Conservation (phyloP, 2,113 vertebrate genomes). For the Phoxinus phoxinus region DNA sequence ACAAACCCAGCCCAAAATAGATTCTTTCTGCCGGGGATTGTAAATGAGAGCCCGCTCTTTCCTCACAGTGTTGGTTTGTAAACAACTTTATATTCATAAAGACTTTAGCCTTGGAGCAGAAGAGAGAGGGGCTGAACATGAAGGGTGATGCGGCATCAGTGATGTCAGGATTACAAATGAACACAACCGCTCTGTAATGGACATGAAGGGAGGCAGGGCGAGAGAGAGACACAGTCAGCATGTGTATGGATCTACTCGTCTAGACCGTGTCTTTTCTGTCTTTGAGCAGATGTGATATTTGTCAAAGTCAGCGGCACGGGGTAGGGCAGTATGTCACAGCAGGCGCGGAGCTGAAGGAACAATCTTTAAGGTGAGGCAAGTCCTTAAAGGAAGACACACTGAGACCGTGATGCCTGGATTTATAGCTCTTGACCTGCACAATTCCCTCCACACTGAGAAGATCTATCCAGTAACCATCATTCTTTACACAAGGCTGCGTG, state of each 20-base stretch:
- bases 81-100: conserved; percentile 45
- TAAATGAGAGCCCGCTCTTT: conserved; percentile 33
- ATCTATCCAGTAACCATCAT: background rate
- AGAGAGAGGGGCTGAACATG: conserved; percentile 28
- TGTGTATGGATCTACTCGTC: conserved; percentile 38
- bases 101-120: conserved; percentile 46
- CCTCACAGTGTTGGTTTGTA: conserved; percentile 36
- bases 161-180: conserved; percentile 49
- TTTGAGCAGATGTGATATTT: conserved; percentile 50
- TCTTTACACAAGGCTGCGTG: background rate
- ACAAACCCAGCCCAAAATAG: conserved; percentile 3
- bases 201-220: conserved; percentile 18
- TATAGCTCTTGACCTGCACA: conserved; percentile 41
- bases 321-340: conserved; percentile 5
- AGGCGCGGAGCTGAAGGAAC: conserved; percentile 37
- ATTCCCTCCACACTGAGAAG: conserved; percentile 15
- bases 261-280: conserved; percentile 21
- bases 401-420: conserved; percentile 48
- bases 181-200: conserved; percentile 32
- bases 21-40: conserved; percentile 22
- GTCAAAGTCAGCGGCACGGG: conserved; percentile 42
- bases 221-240: conserved; percentile 15
- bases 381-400: conserved; percentile 35
- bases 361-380: conserved; percentile 33
- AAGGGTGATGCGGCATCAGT: conserved; percentile 35